Evolutionary conservation across 2,797 vertebrate genomes (phyloP).

Genomic region (Poecile montanus): DNA sequence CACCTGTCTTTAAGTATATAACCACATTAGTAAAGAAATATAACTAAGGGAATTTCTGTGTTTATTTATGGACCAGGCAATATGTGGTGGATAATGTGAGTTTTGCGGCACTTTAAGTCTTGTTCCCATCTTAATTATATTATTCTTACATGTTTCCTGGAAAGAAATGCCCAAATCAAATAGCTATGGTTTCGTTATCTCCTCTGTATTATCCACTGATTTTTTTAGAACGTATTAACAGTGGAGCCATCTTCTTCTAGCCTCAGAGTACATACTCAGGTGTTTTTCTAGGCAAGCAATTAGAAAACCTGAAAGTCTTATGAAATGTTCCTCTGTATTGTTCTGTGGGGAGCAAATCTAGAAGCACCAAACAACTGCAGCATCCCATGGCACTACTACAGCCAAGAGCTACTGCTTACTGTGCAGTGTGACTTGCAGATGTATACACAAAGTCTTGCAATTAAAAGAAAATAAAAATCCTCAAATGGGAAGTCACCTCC

Average conservation of each 20-base stretch:
- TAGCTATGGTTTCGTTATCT: conserved; percentile 72
- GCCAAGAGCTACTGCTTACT: conserved; percentile 68
- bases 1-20: background rate
- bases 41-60: background rate
- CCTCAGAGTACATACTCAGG: conserved; percentile 69
- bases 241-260: conserved; percentile 77
- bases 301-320: conserved; percentile 81
- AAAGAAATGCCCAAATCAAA: conserved; percentile 50
- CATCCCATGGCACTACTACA: conserved; percentile 60
- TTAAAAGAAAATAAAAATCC: conserved; percentile 23
- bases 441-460: conserved; percentile 50
- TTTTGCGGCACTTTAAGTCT: conserved; percentile 55
- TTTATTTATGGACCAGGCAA: background rate
- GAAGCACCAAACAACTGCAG: conserved; percentile 67
- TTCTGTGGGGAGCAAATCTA: conserved; percentile 72
- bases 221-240: conserved; percentile 78
- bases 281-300: conserved; percentile 82
- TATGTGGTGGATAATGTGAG: background rate
- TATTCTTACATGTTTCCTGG: background rate
- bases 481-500: background rate
- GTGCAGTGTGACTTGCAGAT: conserved; percentile 51
- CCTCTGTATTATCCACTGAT: conserved; percentile 45
- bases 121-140: conserved; percentile 45
- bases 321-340: conserved; percentile 72
- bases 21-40: background rate